A percentile compares a stretch with the other conserved stretches of the same genome.
Evolutionary conservation across 2,888 invertebrate genomes (phyloP).

Genomic region (Esperia sulphurella): DNA sequence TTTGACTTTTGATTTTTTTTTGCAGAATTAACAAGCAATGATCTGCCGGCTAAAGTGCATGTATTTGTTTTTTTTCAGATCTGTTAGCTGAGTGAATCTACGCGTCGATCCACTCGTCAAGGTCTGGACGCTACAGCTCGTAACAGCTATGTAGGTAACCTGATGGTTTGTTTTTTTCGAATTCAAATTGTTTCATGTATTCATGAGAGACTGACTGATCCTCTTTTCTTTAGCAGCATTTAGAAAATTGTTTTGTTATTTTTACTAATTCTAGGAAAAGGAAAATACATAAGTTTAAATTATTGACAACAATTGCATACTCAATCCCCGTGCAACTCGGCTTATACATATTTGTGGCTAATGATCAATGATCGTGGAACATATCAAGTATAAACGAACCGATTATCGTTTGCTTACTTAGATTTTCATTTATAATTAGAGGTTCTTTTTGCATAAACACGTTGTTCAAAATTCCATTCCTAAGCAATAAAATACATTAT

Average conservation of each 20-base stretch:
- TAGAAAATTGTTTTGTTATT: slow-evolving; percentile 65
- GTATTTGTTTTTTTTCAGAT: slow-evolving; percentile 37
- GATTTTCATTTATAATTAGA: slow-evolving; percentile 36
- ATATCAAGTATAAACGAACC: slow-evolving; percentile 62
- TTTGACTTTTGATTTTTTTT: too few species aligned
- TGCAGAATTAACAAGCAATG: too few species aligned
- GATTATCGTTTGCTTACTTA: slow-evolving; percentile 36
- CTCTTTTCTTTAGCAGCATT: slow-evolving; percentile 70
- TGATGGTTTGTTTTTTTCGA: slow-evolving; percentile 53
- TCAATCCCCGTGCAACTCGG: slow-evolving; percentile 29
- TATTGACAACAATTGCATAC: slow-evolving; percentile 38
- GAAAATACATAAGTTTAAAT: slow-evolving; percentile 27
- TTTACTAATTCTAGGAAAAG: slow-evolving; percentile 44
- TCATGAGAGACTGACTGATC: slow-evolving; percentile 73
- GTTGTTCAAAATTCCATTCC: slow-evolving; percentile 68
- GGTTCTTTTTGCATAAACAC: slow-evolving; percentile 71
- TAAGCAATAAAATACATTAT: slow-evolving; percentile 22
- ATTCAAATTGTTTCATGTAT: slow-evolving; percentile 60
- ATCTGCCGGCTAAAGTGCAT: not conserved
- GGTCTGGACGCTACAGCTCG: slow-evolving; percentile 33
- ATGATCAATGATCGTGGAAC: slow-evolving; percentile 56
- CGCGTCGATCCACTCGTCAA: slow-evolving; percentile 14
- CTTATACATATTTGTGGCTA: slow-evolving; percentile 31
- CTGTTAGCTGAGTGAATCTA: slow-evolving; percentile 50
- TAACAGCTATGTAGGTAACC: slow-evolving; percentile 45